Base-by-base conservation (phyloP, 2,113 vertebrate genomes). In the Nicator chloris region DNA sequence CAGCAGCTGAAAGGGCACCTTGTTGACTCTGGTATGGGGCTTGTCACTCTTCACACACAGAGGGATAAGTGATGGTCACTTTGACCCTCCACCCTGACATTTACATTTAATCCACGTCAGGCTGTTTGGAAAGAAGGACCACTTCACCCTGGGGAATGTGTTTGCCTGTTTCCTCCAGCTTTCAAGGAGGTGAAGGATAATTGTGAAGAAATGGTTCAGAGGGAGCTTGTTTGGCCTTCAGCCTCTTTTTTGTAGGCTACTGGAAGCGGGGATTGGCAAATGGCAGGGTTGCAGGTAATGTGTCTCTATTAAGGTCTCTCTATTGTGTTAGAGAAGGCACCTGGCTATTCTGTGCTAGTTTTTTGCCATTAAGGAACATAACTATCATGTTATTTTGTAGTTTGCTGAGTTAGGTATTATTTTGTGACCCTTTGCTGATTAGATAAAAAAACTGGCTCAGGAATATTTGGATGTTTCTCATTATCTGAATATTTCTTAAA, bases 301-400 rank as follows among this genome's bases (percentile, higher is more conserved):
- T 45, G 69, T 91, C 82, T 71, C 51, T 92, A 12, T 86, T 80
- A 91, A 33, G 53, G 13, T 61, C 6, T 27, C 16, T 73, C 40
- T 53, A 0, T 77, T 78, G 60, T 78, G 39, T 51, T 82, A 70
- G 51, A 73, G 47, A 31, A 44, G 47, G 11, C 10, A 77, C 18
- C 49, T 93, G 70, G 60, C 64, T 81, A 11, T 90, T 77, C 53
- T 63, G 64, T 47, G 40, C 39, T 61, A 37, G 57, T 92, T 97
- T 78, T 66, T n/a, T 90, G 72, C 85, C 81, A 72, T 96, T 95
- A 95, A 51, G 88, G 57, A 82, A 7, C 81, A 88, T 66, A n/a
- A 23, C 61, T 66, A 50, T 90, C 37, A 27, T 88, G 78, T 39
- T 9, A 91, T 82, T 94, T 82, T 0, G 1, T 90, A 57, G 47